Evolutionary conservation across 2,113 vertebrate species (phyloP), one percentile per base, ranked within the genome.

Genomic region (Thunnus thynnus): DNA sequence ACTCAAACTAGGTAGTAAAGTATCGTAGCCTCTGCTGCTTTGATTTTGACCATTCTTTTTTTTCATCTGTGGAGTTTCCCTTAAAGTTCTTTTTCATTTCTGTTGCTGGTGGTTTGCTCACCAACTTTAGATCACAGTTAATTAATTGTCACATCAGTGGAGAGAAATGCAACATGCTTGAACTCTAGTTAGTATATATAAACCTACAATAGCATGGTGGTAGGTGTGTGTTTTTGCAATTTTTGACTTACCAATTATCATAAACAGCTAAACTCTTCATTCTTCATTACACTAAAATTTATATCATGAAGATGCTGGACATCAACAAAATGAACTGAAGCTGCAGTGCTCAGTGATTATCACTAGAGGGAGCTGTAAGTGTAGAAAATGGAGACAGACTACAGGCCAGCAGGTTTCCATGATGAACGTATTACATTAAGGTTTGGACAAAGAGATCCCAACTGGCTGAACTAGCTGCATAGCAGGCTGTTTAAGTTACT

Each of bases 331-430:
- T 41, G 17, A 55, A 16, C 12, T 52, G 3, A 41, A 54, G 25
- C 12, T 84, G 85, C 52, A 86, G 57, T 87, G 18, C 60, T 12
- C n/a, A 1, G 0, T 1, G 0, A 8, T 0, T 13, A 36, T 30
- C 92, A 87, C 91, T 89, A 94, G 93, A 92, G 90, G 89, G 89
- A 9, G 82, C 82, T 89, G 67, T 82, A 80, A 66, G 80, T 75
- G 72, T 80, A 87, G 46, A 82, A 84, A 77, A 46, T 32, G 22
- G 30, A 60, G 5, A 32, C 62, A 32, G 50, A 30, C 14, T 8
- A 14, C 11, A n/a, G 30, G 6, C 11, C 18, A 32, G 69, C 48
- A 54, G 70, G 16, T n/a, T 36, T 47, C 36, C 13, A 9, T 7
- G 4, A 20, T 17, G 27, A 14, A 65, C 1, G n/a, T 27, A 44